Base-by-base conservation (phyloP, 1,140 invertebrate genomes). In the Pseudachorutes palmiensis region DNA sequence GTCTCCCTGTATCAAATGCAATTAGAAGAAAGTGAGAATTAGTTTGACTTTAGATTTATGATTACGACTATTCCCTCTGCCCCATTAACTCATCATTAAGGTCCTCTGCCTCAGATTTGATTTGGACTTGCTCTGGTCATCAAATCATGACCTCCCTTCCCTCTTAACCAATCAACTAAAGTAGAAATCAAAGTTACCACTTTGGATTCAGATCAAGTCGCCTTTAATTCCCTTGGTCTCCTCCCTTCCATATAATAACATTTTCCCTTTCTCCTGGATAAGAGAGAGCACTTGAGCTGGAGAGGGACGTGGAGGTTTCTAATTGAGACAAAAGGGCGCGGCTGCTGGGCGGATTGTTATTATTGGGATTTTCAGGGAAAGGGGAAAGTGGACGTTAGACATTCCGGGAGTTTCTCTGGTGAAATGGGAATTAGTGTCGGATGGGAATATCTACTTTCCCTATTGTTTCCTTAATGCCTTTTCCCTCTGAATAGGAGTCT, bases 381-480 rank as follows among this genome's bases (percentile, higher is more conserved):
- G 19, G 36, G 5, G 14, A 55, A 55, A 55, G 51, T 55, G 51
- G 24, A 19, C 51, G 24, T 55, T 55, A 26, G 51, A 22, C 12
- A 55, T 55, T 14, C 24, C 51, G 14, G 5, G 51, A 14, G 12
- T 19, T 55, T 55, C 51, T 61, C 9, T 9, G 22, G 31, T 41
- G 3, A 30, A 66, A 58, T 57, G 66, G 70, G 67, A 72, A 72
- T 72, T 72, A 72, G 68, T 67, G 70, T 67, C 68, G 65, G 67
- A 71, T 66, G 66, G 70, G 67, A 72, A 72, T 69, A 69, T 72
- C 70, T 69, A 66, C 70, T 72, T 68, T 69, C 64, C 58, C 67
- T 69, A 72, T 72, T 72, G 70, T 69, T 69, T 60, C 62, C 62
- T 69, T 69, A 72, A 69, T 67, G 70, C 49, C 63, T 72, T 72